Evolutionary conservation across 2,888 invertebrate genomes (phyloP), one percentile per base, ranked within the genome.

Genomic region (Leptopterna dolabrata): DNA sequence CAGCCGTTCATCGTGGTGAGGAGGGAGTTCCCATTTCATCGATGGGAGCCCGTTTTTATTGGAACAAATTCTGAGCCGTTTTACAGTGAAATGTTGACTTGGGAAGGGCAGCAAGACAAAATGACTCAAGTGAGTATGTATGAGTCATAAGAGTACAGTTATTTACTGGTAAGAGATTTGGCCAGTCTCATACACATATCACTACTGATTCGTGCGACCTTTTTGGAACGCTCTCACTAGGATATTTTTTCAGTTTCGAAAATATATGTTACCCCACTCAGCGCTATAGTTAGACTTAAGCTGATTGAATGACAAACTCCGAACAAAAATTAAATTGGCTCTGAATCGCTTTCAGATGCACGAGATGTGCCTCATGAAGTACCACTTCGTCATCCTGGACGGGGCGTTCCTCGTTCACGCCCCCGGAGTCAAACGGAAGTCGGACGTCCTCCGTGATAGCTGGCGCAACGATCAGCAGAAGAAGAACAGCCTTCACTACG

Each of bases 21-120:
- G 90, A 92, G 96, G 63, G 95, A 95, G 91, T 94, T 94, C 91
- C 96, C 96, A 0, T 95, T 94, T 92, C 94, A 96, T 90, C 93
- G 95, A 90, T 96, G 96, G 96, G 96, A 96, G 92, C 96, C 96
- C 0, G 93, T 96, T 24, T 96, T 95, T 92, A 95, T 96, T 90
- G 96, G 96, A 11, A 95, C 95, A 0, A 94, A 94, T 89, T 93
- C 93, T 88, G 96, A 96, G 90, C 96, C 96, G 0, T 93, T 95
- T 91, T 96, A 96, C 92, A 95, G 95, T 90, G 96, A 96, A 91
- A 92, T 93, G 85, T 93, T 96, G 88, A 94, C 95, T 4, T 96
- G 96, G 96, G 96, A 96, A 91, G 96, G 96, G 0, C 93, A 94
- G 63, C 96, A 96, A 91, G 96, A 96, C 90, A 96, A 96, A 93